These are phyloP conservation scores for Cataglyphis livida DNA, from an alignment of 2,888 invertebrate species.

Conservation along the genomic window DNA sequence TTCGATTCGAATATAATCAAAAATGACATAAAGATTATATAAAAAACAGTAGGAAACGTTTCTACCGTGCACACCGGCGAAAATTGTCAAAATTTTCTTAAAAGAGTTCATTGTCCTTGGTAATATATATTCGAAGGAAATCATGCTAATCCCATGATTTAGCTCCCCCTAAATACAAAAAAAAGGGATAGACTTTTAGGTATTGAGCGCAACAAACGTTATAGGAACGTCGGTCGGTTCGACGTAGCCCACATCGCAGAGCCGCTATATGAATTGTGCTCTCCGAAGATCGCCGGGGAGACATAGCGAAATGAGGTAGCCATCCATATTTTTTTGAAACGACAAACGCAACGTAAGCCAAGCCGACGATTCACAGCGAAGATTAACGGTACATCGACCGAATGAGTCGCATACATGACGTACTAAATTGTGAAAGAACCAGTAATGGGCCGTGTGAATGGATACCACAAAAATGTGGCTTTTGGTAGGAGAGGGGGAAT, in stretches of 20 bases:
- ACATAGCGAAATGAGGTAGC: not conserved
- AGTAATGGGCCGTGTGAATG: not conserved
- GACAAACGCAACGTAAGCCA: slow-evolving; percentile 39
- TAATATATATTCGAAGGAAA: not conserved
- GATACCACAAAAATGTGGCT: not conserved
- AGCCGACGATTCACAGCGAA: slow-evolving; percentile 53
- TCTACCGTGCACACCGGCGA: not conserved
- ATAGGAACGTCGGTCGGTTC: not conserved
- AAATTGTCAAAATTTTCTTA: not conserved
- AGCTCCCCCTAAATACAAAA: not conserved
- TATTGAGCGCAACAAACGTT: not conserved
- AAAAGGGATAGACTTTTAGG: not conserved
- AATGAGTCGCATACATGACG: slow-evolving; percentile 58
- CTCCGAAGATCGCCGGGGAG: not conserved
- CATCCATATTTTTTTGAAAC: slow-evolving; percentile 19
- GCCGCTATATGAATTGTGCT: not conserved
- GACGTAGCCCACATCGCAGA: not conserved
- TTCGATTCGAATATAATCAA: not conserved
- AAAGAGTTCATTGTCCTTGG: not conserved
- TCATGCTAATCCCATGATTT: not conserved
- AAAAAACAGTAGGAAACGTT: not conserved
- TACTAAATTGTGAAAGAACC: slow-evolving; percentile 39
- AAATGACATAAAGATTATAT: not conserved
- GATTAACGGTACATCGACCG: slow-evolving; percentile 71
- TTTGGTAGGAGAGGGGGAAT: not conserved